These are phyloP conservation scores for Agrilus mali DNA, from an alignment of 2,888 invertebrate genomes.

Conservation along the genomic window DNA sequence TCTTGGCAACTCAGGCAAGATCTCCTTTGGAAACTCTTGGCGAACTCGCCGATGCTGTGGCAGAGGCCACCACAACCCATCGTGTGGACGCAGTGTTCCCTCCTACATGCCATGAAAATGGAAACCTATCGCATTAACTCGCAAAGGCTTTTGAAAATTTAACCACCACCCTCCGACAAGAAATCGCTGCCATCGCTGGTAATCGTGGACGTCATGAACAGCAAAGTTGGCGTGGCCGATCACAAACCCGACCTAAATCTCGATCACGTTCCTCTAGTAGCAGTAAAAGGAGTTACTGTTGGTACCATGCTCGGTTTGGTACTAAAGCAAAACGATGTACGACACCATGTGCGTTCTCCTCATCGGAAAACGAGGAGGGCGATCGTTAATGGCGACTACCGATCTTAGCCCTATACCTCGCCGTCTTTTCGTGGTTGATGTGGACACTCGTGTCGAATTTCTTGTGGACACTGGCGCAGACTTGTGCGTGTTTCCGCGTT, in stretches of 20 bases:
- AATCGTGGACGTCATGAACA: slow-evolving; percentile 19
- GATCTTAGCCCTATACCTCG: too few relatives aligned
- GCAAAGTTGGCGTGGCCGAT: slow-evolving; percentile 22
- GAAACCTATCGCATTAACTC: neutral
- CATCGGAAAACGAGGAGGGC: too few relatives aligned
- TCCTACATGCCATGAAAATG: neutral
- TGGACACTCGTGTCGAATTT: too few relatives aligned
- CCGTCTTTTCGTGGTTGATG: too few relatives aligned
- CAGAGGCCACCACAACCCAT: neutral
- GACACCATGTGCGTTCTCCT: neutral
- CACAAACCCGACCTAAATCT: too few relatives aligned
- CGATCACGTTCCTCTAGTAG: too few relatives aligned
- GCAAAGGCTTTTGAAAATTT: neutral
- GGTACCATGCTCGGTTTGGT: neutral
- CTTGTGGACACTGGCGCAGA: too few relatives aligned
- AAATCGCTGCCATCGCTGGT: slow-evolving; percentile 19
- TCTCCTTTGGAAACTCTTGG: too few relatives aligned
- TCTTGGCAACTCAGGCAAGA: slow-evolving; percentile 1
- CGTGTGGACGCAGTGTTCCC: neutral
- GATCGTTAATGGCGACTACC: too few relatives aligned
- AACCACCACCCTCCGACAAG: neutral
- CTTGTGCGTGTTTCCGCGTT: neutral
- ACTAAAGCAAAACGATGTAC: neutral
- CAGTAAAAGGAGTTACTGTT: neutral
- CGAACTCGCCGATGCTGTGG: neutral